A percentile compares a stretch with the other conserved stretches of the same genome.
These are phyloP conservation scores for Bergia sp. DNA, from an alignment of 92 coral and sea anemone genomes.

Conservation along the genomic window DNA sequence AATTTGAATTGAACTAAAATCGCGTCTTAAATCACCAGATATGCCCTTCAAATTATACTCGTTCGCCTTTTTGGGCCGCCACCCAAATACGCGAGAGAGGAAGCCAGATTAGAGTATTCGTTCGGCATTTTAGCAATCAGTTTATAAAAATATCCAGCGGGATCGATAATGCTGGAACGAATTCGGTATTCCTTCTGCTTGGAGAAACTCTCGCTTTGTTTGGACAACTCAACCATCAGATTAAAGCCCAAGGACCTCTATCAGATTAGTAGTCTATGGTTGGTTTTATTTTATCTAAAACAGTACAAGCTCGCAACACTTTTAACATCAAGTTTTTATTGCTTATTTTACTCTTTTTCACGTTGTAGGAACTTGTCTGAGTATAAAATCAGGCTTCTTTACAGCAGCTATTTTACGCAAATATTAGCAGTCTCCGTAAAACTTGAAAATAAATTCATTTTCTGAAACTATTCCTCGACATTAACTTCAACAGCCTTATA, in stretches of 20 bases:
- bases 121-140: not conserved
- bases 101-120: not conserved
- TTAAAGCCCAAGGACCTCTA: not conserved
- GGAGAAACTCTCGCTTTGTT: not conserved
- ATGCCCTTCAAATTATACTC: not conserved
- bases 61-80: not conserved
- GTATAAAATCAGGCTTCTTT: too few species aligned
- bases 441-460: not conserved
- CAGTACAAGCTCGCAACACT: not conserved
- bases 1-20: not conserved
- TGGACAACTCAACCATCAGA: not conserved
- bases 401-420: not conserved
- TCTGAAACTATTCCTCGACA: not conserved
- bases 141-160: conserved; percentile 10
- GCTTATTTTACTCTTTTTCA: not conserved
- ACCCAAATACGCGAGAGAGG: not conserved
- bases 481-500: not conserved
- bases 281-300: not conserved
- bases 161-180: not conserved
- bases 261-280: not conserved
- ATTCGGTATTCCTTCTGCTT: not conserved
- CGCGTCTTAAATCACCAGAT: not conserved
- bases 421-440: not conserved
- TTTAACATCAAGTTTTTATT: not conserved
- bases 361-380: not conserved